These are phyloP conservation scores for Sarcophaga variegata DNA, from an alignment of 2,888 invertebrate species.

Conservation along the genomic window DNA sequence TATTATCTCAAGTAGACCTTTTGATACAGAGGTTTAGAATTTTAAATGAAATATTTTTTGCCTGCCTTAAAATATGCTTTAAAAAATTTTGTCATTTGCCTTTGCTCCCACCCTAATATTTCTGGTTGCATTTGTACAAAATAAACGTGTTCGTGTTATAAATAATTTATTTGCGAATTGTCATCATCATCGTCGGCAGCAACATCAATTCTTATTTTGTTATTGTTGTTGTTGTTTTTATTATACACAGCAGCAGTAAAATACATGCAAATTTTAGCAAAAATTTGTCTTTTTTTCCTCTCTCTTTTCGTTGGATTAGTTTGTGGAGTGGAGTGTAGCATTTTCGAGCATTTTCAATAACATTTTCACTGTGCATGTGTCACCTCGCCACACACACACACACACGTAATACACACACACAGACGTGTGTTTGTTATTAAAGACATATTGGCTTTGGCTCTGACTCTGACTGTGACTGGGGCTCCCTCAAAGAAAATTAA, in stretches of 20 bases:
- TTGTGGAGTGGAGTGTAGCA: too few relatives aligned
- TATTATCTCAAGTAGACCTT: too few relatives aligned
- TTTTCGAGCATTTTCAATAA: background rate
- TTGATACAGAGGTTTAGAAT: too few relatives aligned
- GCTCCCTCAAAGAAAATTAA: slow-evolving; percentile 12
- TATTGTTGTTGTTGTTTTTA: too few relatives aligned
- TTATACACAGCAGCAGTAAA: background rate
- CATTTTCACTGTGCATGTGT: background rate
- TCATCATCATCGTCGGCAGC: too few relatives aligned
- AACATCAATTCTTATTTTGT: too few relatives aligned
- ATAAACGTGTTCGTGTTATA: slow-evolving; percentile 29
- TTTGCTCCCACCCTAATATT: background rate
- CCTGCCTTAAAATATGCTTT: background rate
- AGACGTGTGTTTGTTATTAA: background rate
- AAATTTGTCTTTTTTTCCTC: too few relatives aligned
- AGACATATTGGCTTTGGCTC: background rate
- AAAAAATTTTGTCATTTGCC: background rate
- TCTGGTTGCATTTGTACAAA: background rate
- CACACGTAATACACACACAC: too few relatives aligned
- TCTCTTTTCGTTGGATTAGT: too few relatives aligned
- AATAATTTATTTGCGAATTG: slow-evolving; percentile 17
- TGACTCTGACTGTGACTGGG: background rate
- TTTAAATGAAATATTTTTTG: too few relatives aligned
- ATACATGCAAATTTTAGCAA: background rate
- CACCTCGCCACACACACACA: background rate